Base-by-base conservation (phyloP, 2,113 vertebrate genomes). In the Mandrillus leucophaeus region DNA sequence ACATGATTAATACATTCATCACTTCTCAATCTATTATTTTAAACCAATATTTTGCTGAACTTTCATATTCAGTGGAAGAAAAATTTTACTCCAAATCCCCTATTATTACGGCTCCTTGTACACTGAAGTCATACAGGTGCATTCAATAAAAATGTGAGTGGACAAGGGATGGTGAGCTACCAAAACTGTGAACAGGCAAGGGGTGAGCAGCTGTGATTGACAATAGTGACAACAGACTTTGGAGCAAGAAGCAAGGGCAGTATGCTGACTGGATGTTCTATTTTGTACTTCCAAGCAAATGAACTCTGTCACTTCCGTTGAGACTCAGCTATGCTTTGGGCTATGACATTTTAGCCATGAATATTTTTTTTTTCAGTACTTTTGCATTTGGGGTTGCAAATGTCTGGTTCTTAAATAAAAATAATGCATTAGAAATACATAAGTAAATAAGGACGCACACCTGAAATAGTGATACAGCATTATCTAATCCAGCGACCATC, bases 391-490 rank as follows among this genome's bases (percentile, higher is more conserved):
- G 16, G 40, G 75, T 57, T 59, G 17, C 25, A 80, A 94, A 90
- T 8, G 84, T 95, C 85, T 90, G 38, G 16, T n/a, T 87, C 43
- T 79, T 35, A 52, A 90, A 79, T 79, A 20, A 92, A 93, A 89
- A 93, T 48, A n/a, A 59, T 70, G 43, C 9, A 64, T 64, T 35
- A n/a, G 32, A 68, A 68, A 68, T 68, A n/a, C 17, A 6, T 68
- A 68, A 68, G 14, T 68, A 68, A 61, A 61, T 61, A 61, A 68
- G 16, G 30, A 68, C 27, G 5, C 38, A 93, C 96, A 99, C 99
- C 99, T 99, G 99, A 95, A 99, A 99, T 4, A 99, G 98, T 0
- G 99, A 99, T 30, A 99, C 20, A 0, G 99, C 99, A 17, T 98
- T 98, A 97, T 99, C 99, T 0, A 99, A 97, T 0, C 99, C 99